These are phyloP conservation scores for Macrostomum lignano DNA, from an alignment of 1,140 invertebrate species.

Conservation along the genomic window DNA sequence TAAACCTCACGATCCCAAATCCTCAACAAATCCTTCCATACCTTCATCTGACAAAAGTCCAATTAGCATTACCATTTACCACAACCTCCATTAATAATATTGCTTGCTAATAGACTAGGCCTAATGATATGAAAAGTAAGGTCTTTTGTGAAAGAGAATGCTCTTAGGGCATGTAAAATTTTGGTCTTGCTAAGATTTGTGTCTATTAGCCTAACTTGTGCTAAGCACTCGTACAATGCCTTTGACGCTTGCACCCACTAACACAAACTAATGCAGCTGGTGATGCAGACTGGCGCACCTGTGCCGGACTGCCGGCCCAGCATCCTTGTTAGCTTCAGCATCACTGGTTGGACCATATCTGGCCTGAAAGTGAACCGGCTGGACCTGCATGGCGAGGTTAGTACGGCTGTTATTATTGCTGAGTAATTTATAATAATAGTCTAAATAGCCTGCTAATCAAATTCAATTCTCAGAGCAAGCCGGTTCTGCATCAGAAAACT, in stretches of 20 bases:
- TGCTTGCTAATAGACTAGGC: too few species aligned
- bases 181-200: slow-evolving; percentile 73
- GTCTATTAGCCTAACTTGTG: slow-evolving; percentile 59
- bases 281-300: slow-evolving; percentile 36
- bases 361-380: slow-evolving; percentile 86
- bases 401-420: slow-evolving; percentile 1
- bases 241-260: too few species aligned
- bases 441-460: too few species aligned
- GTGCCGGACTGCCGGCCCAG: slow-evolving; percentile 40
- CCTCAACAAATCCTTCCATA: too few species aligned
- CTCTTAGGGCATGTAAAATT: slow-evolving; percentile 68
- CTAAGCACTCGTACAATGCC: slow-evolving; percentile 36
- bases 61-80: too few species aligned
- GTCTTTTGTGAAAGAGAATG: slow-evolving; percentile 79
- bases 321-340: slow-evolving; percentile 51
- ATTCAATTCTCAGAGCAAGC: too few species aligned
- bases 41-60: too few species aligned
- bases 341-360: slow-evolving; percentile 77
- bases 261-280: slow-evolving; percentile 17
- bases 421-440: not conserved
- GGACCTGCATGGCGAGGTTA: slow-evolving; percentile 76
- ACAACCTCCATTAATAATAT: too few species aligned
- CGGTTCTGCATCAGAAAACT: too few species aligned
- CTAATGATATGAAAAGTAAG: slow-evolving; percentile 78
- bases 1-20: too few species aligned